Evolutionary conservation across 2,888 invertebrate species (phyloP).

Genomic region (Lepidochrysops patricia): DNA sequence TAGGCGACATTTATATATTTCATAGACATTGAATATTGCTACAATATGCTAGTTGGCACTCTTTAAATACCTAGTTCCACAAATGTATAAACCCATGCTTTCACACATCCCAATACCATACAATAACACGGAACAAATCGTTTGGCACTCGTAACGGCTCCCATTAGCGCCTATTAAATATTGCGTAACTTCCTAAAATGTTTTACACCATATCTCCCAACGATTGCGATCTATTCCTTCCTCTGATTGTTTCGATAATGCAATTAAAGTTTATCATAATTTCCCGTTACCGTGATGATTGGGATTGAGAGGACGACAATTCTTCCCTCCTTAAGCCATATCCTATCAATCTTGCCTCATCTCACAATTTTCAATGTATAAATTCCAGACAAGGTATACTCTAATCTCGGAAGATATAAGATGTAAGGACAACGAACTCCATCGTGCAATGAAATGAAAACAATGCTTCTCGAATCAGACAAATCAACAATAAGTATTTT

Average conservation of each 20-base stretch:
- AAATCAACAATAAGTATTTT: not conserved
- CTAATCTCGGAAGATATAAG: not conserved
- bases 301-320: too few relatives aligned
- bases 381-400: not conserved
- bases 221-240: not conserved
- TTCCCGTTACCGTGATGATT: not conserved
- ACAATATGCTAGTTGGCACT: too few relatives aligned
- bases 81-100: too few relatives aligned
- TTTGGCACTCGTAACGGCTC: conserved; percentile 1
- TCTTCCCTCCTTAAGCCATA: too few relatives aligned
- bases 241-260: not conserved
- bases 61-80: too few relatives aligned
- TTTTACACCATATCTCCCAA: not conserved
- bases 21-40: too few relatives aligned
- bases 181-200: conserved; percentile 9
- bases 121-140: not conserved
- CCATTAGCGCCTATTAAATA: conserved; percentile 7
- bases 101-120: too few relatives aligned
- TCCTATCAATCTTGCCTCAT: too few relatives aligned
- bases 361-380: too few relatives aligned
- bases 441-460: not conserved
- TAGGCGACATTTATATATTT: too few relatives aligned
- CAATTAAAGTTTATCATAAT: not conserved
- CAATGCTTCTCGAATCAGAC: not conserved
- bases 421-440: not conserved